Base-by-base conservation (phyloP, 2,113 vertebrate genomes). In the Saccopteryx leptura region DNA sequence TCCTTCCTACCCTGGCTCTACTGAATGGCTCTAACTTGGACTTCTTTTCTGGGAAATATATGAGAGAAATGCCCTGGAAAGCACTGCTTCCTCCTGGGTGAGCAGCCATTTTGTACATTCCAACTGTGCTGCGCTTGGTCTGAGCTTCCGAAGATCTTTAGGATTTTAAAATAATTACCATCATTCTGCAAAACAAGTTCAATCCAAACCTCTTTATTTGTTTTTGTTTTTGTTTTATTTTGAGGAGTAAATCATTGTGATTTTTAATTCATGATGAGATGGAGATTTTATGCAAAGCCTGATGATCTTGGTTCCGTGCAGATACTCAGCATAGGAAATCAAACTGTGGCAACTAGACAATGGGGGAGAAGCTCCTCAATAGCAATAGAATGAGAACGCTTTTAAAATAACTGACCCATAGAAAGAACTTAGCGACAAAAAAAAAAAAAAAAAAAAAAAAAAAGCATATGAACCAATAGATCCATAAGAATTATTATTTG, bases 131-230 rank as follows among this genome's bases (percentile, higher is more conserved):
- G 85, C 74, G 78, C 76, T 97, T 97, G 92, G 84, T 90, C 97
- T 95, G 97, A 71, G 93, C 89, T 93, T 96, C 90, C 78, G 78
- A 84, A 97, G 95, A 95, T 96, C 97, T 94, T 97, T 68, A 94
- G 76, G 91, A 18, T 96, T 89, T 93, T 97, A 96, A 97, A 98
- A 95, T 96, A 97, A 98, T 98, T 96, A 94, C 87, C 93, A 96
- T 96, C 97, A 97, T 98, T 94, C 97, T 90, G 48, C 76, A 80
- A 96, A 90, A 96, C 88, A 48, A 98, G 72, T 89, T 97, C 97
- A 97, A 97, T 95, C 93, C 84, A 96, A 95, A 97, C 90, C 26
- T 93, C 46, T 95, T 2, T 81, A 1, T 95, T 96, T 95, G 80
- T 79, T 87, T 92, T 96, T 82, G 66, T 68, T n/a, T 69, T 69